phyloP scores from a whole-genome alignment of 1,140 invertebrate genomes.

The Heliconius congener region DNA sequence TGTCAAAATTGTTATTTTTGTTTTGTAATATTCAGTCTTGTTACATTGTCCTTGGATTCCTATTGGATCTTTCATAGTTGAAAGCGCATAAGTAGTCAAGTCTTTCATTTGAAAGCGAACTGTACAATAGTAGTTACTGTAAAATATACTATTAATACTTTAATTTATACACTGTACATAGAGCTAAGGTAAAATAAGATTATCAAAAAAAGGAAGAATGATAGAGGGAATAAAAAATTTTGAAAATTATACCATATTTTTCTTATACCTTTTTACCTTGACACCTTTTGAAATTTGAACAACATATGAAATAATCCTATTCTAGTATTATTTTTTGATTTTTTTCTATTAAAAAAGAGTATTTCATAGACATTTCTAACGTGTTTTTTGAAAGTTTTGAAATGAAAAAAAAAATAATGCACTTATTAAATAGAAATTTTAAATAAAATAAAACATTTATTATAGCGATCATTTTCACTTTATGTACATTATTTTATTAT shows the following conservation, averaged over 20 bases:
- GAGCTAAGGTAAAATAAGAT: conserved; percentile 72
- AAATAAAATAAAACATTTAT: no score
- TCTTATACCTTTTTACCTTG: conserved; percentile 31
- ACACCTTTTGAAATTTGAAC: no score
- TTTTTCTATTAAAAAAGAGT: no score
- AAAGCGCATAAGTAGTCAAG: conserved; percentile 68
- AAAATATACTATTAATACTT: conserved; percentile 77
- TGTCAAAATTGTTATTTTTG: conserved; percentile 51
- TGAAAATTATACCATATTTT: conserved; percentile 62
- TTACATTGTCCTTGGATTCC: conserved; percentile 49
- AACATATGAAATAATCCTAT: not conserved
- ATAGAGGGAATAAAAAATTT: conserved; percentile 80
- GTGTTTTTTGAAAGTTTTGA: no score
- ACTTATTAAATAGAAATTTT: no score
- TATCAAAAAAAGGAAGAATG: conserved; percentile 78
- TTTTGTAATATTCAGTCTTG: conserved; percentile 39
- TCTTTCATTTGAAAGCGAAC: conserved; percentile 72
- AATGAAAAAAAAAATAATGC: no score
- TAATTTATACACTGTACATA: conserved; percentile 81
- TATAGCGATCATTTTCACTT: no score
- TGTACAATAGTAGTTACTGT: conserved; percentile 80
- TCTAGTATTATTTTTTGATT: no score
- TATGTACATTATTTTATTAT: no score
- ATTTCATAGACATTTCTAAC: no score
- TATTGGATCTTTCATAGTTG: conserved; percentile 53